Conservation (phyloP, 2,113 vertebrate genomes). For the Meles meles region DNA sequence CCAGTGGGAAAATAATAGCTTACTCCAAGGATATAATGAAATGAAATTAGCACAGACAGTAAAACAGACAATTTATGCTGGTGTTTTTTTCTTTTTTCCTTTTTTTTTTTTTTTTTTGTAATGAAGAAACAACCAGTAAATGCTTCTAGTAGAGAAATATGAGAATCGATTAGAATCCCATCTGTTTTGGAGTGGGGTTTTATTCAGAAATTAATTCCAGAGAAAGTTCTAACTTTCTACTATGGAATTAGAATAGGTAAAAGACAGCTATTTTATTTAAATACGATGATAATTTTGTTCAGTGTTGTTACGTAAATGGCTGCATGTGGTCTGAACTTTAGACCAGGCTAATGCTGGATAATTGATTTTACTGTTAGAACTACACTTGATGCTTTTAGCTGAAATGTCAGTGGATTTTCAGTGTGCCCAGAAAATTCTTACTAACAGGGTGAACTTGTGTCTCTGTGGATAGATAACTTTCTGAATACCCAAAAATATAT, state of each 20-base stretch:
- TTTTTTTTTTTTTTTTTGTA: slow-evolving; percentile 62
- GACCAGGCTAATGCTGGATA: neutral
- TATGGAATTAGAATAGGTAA: neutral
- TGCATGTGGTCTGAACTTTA: neutral
- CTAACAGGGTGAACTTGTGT: neutral
- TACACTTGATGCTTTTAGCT: neutral
- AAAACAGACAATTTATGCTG: slow-evolving; percentile 85
- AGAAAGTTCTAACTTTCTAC: neutral
- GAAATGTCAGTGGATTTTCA: slow-evolving; percentile 36
- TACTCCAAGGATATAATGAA: slow-evolving; percentile 84
- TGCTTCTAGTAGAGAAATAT: slow-evolving; percentile 78
- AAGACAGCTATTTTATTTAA: slow-evolving; percentile 9
- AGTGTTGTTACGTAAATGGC: neutral
- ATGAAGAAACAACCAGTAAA: slow-evolving; percentile 84
- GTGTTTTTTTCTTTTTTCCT: neutral
- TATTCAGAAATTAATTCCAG: slow-evolving; percentile 68
- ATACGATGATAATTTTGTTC: slow-evolving; percentile 26
- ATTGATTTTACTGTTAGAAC: neutral
- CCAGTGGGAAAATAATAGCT: slow-evolving; percentile 85
- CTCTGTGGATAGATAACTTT: neutral
- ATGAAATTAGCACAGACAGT: slow-evolving; percentile 86
- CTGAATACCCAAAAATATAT: neutral
- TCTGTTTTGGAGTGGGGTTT: slow-evolving; percentile 70
- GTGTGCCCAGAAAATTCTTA: slow-evolving; percentile 26
- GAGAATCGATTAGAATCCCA: slow-evolving; percentile 71